Evolutionary conservation across 2,888 invertebrate genomes (phyloP), one percentile per base, ranked within the genome.

Genomic region (Lottia gigantea): DNA sequence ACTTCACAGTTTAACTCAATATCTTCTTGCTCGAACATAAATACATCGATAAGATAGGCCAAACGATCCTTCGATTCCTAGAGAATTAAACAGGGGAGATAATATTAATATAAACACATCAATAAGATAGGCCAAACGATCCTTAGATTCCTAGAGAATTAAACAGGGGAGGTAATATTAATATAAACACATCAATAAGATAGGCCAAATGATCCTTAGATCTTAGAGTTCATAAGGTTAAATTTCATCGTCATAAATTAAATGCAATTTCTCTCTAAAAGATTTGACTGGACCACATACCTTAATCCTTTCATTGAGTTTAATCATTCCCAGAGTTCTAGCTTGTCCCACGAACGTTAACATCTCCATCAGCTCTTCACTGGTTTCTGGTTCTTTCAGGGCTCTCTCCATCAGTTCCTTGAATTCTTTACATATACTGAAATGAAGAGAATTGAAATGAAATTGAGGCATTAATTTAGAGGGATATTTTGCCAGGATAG

Each of bases 271-370:
- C n/a, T n/a, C n/a, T n/a, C n/a, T n/a, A n/a, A n/a, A n/a, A n/a
- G n/a, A 31, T 3, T 31, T 15, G 14, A 49, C 16, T 19, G 14
- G 14, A 45, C 15, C 0, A 65, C 72, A 12, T 14, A 85, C 89
- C 71, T 92, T 90, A 72, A 96, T 94, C 80, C 93, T 91, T 79
- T 92, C 92, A 69, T 92, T 92, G 49, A 95, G 90, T 68, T 91
- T 90, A 71, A 92, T 91, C 83, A 96, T 91, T 72, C 93, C 91
- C 47, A 91, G 91, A 7, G 93, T 93, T 80, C 94, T 93, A 0
- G 94, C 95, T 78, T 92, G 91, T 78, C 95, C 91, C 90, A 96
- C 95, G 86, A 94, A 95, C 69, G 92, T 91, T 46, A 94, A 94
- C 88, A 94, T 92, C 75, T 93, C 94, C 79, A 96, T 92, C 46